These are phyloP conservation scores for Marasmarcha lunaedactyla DNA, from an alignment of 2,888 invertebrate genomes.

Conservation along the genomic window DNA sequence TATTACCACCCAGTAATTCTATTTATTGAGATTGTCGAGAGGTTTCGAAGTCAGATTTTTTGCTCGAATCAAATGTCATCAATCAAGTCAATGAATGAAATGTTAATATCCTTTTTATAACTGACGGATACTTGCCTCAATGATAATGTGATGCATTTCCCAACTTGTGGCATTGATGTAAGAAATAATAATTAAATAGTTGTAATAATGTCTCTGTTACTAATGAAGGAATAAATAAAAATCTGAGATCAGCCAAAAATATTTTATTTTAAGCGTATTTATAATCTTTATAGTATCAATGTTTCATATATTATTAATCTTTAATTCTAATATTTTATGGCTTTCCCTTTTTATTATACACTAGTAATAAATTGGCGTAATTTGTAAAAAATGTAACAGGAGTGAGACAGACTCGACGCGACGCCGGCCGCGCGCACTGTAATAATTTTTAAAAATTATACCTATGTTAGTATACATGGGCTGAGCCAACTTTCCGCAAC, in stretches of 20 bases:
- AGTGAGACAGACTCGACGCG: too few relatives aligned
- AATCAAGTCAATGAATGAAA: too few relatives aligned
- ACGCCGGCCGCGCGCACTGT: slow-evolving; percentile 21
- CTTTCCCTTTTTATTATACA: slow-evolving; percentile 46
- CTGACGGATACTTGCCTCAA: too few relatives aligned
- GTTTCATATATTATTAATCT: slow-evolving; percentile 68
- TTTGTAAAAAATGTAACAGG: slow-evolving; percentile 34
- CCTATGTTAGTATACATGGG: slow-evolving; percentile 45
- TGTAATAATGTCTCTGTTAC: too few relatives aligned
- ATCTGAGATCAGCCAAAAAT: slow-evolving; percentile 61
- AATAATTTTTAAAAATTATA: slow-evolving; percentile 31
- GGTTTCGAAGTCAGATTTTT: too few relatives aligned
- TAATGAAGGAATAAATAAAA: slow-evolving; percentile 36
- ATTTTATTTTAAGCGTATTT: slow-evolving; percentile 71
- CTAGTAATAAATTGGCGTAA: slow-evolving; percentile 32
- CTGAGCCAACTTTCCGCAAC: slow-evolving; percentile 42
- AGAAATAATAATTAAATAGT: too few relatives aligned
- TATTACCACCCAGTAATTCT: too few relatives aligned
- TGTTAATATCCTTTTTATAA: too few relatives aligned
- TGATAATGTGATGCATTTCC: too few relatives aligned
- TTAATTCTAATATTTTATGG: slow-evolving; percentile 62
- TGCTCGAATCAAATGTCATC: too few relatives aligned
- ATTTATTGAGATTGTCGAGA: too few relatives aligned
- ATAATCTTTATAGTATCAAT: slow-evolving; percentile 68
- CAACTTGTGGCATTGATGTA: too few relatives aligned